Evolutionary conservation across 2,113 vertebrate species (phyloP), one percentile per base, ranked within the genome.

Genomic region (Ctenomys sociabilis): DNA sequence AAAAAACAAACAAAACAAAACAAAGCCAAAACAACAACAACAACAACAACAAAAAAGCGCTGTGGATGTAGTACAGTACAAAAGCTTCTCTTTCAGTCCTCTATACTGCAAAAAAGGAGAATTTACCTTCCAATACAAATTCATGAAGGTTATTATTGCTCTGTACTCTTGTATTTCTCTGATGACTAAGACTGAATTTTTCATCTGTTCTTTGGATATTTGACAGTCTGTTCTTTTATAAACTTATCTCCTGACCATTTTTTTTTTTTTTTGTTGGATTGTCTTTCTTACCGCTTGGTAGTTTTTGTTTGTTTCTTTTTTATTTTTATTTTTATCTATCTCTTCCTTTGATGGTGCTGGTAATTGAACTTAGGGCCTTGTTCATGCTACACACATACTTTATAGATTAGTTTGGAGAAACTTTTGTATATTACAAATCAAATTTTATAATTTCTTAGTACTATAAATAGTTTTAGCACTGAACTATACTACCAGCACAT

Each of bases 201-300:
- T 83, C 61, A 66, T 90, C 35, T 94, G 28, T 73, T 14, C 68
- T 19, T 84, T 91, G 63, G 35, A 45, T n/a, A 43, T 72, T 84
- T 73, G 21, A 14, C 68, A n/a, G 1, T 68, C 26, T 37, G 3
- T 80, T 85, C 45, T 85, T 85, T 75, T 89, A 35, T 59, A 17
- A 93, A 45, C 26, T 81, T 73, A 72, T 49, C 16, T 80, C 7
- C 40, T 85, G 63, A 22, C 63, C 28, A 52, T 68, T 91, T 95
- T 94, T 95, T 68, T 91, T 95, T 94, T 95, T 7, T 49, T 49
- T 49, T 85, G 0, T 92, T 85, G 45, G 37, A 54, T 92, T 95
- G 40, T 80, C 70, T 88, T 82, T 93, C 28, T 73, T 43, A 49
- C 12, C 91, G 32, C 70, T 80, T 84, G 70, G 61, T 77, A 61